Percentiles rank a stretch among this genome's conserved stretches.
These are phyloP conservation scores for Hydrocynus forskahlii DNA, from an alignment of 2,797 vertebrate species.

Conservation along the genomic window DNA sequence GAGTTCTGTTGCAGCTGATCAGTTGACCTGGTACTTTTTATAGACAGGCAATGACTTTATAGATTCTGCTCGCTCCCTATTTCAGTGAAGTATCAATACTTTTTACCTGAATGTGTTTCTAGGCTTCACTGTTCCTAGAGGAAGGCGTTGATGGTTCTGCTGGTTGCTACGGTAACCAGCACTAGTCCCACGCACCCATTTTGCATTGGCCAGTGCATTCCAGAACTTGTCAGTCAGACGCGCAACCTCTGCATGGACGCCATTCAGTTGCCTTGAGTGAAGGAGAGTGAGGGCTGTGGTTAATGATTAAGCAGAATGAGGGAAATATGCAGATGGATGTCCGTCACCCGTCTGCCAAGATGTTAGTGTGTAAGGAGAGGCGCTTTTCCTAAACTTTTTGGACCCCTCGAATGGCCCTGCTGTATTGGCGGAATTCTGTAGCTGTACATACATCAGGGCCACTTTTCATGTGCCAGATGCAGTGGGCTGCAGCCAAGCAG, in stretches of 20 bases:
- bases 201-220: background rate
- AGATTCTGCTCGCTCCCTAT: background rate
- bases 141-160: background rate
- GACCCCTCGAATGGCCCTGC: background rate
- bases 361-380: conserved; percentile 32
- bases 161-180: background rate
- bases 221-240: background rate
- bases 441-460: background rate
- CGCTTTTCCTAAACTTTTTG: background rate
- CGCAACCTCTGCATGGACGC: background rate
- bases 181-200: background rate
- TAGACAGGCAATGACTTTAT: too few relatives aligned
- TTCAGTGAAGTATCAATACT: background rate
- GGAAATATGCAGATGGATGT: conserved; percentile 24
- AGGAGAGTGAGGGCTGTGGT: background rate
- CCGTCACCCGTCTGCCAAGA: conserved; percentile 1
- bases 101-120: background rate
- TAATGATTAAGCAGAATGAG: conserved; percentile 29
- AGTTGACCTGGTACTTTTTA: too few relatives aligned
- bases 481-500: background rate
- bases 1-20: too few relatives aligned
- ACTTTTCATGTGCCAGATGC: background rate
- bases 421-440: background rate
- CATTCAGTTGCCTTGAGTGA: background rate
- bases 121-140: background rate